Conservation (phyloP, 1,140 invertebrate genomes). For the Bombus balteatus region DNA sequence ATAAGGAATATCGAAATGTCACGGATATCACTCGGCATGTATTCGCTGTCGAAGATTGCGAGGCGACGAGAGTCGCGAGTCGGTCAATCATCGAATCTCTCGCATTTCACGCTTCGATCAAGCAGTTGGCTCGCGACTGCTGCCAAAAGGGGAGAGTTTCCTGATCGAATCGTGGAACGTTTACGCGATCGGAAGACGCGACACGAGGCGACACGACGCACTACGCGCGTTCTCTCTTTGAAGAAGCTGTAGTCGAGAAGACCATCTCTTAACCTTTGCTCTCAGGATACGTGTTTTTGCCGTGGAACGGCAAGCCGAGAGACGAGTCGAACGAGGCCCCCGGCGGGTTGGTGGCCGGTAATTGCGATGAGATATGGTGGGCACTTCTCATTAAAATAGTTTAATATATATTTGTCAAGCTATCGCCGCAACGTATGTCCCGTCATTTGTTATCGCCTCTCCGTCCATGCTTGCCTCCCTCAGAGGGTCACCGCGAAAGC, state of each 20-base stretch:
- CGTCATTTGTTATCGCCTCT: slow-evolving; percentile 68
- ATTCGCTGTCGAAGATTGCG: slow-evolving; percentile 40
- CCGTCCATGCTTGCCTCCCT: slow-evolving; percentile 7
- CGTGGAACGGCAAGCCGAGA: slow-evolving; percentile 51
- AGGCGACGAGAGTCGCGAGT: slow-evolving; percentile 22
- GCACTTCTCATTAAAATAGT: slow-evolving; percentile 81
- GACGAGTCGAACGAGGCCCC: slow-evolving; percentile 46
- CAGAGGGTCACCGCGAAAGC: background rate
- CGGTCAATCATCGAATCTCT: slow-evolving; percentile 10
- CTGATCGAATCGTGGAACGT: background rate
- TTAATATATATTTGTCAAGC: slow-evolving; percentile 79
- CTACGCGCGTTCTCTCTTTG: background rate
- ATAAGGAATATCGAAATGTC: slow-evolving; percentile 53
- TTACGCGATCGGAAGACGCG: background rate
- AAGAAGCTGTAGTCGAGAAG: slow-evolving; percentile 43
- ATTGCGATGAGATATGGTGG: slow-evolving; percentile 79
- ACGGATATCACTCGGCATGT: slow-evolving; percentile 51
- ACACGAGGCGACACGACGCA: background rate
- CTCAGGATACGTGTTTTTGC: slow-evolving; percentile 66
- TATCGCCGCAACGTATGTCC: slow-evolving; percentile 70
- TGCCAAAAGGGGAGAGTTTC: slow-evolving; percentile 19
- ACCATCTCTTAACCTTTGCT: slow-evolving; percentile 76
- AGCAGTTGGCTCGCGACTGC: slow-evolving; percentile 12
- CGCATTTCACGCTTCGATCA: slow-evolving; percentile 22
- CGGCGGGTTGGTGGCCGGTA: slow-evolving; percentile 70